A percentile compares a stretch with the other conserved stretches of the same genome.
Evolutionary conservation across 2,797 vertebrate genomes (phyloP).

Genomic region (Odontamblyopus lacepedii): DNA sequence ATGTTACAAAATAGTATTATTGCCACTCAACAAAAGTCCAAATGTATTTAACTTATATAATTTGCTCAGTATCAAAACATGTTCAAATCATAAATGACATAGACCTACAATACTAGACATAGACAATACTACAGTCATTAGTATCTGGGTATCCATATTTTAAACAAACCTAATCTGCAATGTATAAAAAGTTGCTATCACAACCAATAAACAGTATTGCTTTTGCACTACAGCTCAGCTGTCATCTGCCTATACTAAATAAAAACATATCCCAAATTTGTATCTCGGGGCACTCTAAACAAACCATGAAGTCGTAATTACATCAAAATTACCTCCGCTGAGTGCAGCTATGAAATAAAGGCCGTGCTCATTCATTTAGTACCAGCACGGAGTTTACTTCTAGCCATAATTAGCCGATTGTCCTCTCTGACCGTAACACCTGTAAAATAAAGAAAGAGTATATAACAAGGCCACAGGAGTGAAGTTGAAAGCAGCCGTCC

Average conservation of each 20-base stretch:
- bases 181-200: too few relatives aligned
- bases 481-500: constrained; percentile 50
- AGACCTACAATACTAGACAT: too few relatives aligned
- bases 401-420: constrained; percentile 64
- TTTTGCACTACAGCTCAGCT: not conserved
- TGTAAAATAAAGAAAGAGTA: constrained; percentile 55
- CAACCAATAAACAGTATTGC: too few relatives aligned
- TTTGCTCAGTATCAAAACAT: too few relatives aligned
- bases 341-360: constrained; percentile 4
- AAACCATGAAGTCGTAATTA: constrained; percentile 14
- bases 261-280: not conserved
- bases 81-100: too few relatives aligned
- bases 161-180: too few relatives aligned
- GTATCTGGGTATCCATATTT: too few relatives aligned
- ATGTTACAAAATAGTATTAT: too few relatives aligned
- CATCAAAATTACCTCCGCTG: not conserved
- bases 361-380: constrained; percentile 23
- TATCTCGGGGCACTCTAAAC: constrained; percentile 7
- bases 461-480: constrained; percentile 9
- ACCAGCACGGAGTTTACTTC: constrained; percentile 52
- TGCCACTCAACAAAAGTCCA: too few relatives aligned
- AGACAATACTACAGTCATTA: too few relatives aligned
- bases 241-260: not conserved
- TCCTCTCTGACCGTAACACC: constrained; percentile 64
- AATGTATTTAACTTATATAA: too few relatives aligned